These are phyloP conservation scores for Catharus minimus DNA, from an alignment of 2,113 vertebrate species.

Conservation along the genomic window DNA sequence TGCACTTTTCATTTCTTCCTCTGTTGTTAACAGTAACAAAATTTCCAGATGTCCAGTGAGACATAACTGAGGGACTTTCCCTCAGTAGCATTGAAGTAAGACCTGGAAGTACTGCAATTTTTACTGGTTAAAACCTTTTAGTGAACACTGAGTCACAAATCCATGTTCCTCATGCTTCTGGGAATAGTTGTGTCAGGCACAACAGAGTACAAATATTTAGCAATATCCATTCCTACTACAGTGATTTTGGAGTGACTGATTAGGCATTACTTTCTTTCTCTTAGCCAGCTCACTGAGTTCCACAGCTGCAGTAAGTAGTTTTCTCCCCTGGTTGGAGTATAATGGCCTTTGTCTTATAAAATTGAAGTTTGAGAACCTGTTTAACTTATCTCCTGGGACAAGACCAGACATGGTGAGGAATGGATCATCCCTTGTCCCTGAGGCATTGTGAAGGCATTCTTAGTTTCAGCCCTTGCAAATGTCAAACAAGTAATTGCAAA, in stretches of 20 bases:
- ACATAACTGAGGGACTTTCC: neutral
- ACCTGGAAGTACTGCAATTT: neutral
- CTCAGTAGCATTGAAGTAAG: neutral
- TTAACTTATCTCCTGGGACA: constrained; percentile 4
- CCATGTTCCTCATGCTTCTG: neutral
- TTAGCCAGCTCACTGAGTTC: neutral
- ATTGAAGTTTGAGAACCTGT: neutral
- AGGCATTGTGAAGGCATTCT: neutral
- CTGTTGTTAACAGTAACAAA: neutral
- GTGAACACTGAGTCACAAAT: neutral
- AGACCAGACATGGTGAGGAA: constrained; percentile 24
- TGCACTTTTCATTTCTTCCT: neutral
- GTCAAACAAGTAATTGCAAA: constrained; percentile 25
- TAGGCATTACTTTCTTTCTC: neutral
- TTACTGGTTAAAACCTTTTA: neutral
- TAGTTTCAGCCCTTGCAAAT: neutral
- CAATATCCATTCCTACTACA: neutral
- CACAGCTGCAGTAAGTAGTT: neutral
- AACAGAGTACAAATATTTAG: neutral
- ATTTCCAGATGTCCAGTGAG: neutral
- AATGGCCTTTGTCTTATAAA: neutral
- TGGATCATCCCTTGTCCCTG: neutral
- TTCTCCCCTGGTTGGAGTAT: neutral
- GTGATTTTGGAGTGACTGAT: neutral
- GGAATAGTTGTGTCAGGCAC: neutral